Base-by-base conservation (phyloP, 2,888 invertebrate genomes). In the Trachelus stipa region DNA sequence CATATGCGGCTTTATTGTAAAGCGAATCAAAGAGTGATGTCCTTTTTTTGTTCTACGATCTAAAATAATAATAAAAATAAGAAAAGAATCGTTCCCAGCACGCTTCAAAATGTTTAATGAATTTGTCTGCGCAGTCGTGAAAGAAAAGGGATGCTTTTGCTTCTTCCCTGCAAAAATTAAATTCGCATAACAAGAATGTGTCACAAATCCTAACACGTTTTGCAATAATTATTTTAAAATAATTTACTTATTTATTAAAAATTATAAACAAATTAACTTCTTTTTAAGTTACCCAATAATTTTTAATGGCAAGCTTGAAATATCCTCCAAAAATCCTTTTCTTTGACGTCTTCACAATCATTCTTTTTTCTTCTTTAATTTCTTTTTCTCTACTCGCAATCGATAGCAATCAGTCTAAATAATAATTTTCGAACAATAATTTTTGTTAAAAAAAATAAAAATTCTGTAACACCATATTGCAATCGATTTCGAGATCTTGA, bases 91-190 rank as follows among this genome's bases (percentile, higher is more conserved):
- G 11, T 68, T 35, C 11, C n/a, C 56, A 37, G 37, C 56, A 35
- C 31, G 56, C 74, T 68, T 30, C 12, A 31, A 37, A 30, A 40
- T 37, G 23, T 35, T 12, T 74, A 74, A 34, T 23, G 9, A 74
- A 30, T 31, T 12, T 30, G 30, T 11, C 23, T 37, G 15, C 15
- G 33, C 56, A 37, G 75, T 73, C 33, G 69, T 75, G 31, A 69
- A 71, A 79, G 77, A 79, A 77, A 79, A 77, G 73, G 69, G 75
- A 69, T 75, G 68, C n/a, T 73, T 75, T 77, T 76, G 33, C 37
- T 79, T 73, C 73, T 23, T 76, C 23, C 68, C 73, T 71, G 74
- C 4, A 76, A 35, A 76, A 68, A 69, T 33, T 31, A 3, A 34
- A 33, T 23, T 34, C 31, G 35, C 37, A 15, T 68, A 30, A 56